These are phyloP conservation scores for Tokudaia muenninki DNA, from an alignment of 2,797 vertebrate species.

Conservation along the genomic window DNA sequence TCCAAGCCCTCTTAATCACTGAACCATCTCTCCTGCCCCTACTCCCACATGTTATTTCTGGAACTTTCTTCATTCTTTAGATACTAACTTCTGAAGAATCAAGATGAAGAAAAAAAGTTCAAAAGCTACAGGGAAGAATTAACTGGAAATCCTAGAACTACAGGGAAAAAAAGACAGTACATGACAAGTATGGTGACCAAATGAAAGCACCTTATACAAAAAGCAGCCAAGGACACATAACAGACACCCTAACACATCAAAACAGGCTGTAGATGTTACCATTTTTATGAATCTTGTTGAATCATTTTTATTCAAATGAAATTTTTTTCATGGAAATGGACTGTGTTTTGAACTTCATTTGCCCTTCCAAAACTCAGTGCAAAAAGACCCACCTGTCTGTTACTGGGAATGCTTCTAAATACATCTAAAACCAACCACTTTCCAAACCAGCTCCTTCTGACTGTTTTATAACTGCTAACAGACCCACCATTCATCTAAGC, in stretches of 20 bases:
- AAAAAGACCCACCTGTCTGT: constrained; percentile 19
- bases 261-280: neutral
- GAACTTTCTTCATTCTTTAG: constrained; percentile 45
- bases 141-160: neutral
- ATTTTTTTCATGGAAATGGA: constrained; percentile 23
- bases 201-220: neutral
- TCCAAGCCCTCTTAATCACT: neutral
- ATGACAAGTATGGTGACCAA: neutral
- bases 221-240: neutral
- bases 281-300: constrained; percentile 61
- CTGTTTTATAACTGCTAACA: constrained; percentile 37
- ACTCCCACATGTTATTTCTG: neutral
- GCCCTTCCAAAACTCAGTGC: constrained; percentile 49
- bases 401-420: constrained; percentile 13
- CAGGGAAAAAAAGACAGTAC: neutral
- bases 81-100: constrained; percentile 49
- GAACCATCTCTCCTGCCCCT: neutral
- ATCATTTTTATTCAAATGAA: constrained; percentile 61
- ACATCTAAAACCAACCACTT: constrained; percentile 59
- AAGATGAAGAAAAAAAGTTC: neutral
- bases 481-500: neutral
- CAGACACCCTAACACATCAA: neutral
- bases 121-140: constrained; percentile 38
- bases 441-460: constrained; percentile 21
- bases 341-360: constrained; percentile 56